phyloP scores from a whole-genome alignment of 1,140 invertebrate species.

The Cyclargus thomasi region DNA sequence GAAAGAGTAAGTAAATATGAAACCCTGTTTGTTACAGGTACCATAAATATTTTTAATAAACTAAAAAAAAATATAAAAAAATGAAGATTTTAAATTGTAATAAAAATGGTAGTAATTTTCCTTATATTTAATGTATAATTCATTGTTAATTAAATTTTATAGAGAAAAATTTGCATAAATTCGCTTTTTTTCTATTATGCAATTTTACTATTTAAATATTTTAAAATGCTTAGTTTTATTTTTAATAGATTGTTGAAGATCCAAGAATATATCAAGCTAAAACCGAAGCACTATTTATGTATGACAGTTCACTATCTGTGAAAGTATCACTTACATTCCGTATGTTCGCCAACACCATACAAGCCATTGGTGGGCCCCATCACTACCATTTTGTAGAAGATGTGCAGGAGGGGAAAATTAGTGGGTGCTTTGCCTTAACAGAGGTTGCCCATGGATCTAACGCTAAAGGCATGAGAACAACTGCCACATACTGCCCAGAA shows the following conservation, averaged over 20 bases:
- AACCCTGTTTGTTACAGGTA: neutral
- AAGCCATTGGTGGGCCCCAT: slow-evolving; percentile 75
- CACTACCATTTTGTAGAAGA: slow-evolving; percentile 78
- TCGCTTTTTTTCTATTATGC: too few relatives aligned
- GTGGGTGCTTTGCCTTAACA: slow-evolving; percentile 89
- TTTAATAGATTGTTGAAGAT: slow-evolving; percentile 54
- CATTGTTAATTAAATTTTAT: too few relatives aligned
- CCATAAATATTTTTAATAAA: too few relatives aligned
- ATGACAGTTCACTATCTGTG: slow-evolving; percentile 81
- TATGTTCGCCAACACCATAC: slow-evolving; percentile 76
- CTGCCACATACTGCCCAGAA: slow-evolving; percentile 84
- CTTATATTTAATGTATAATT: too few relatives aligned
- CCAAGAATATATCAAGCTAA: slow-evolving; percentile 68
- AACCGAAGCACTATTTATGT: slow-evolving; percentile 79
- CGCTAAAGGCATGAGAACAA: slow-evolving; percentile 87
- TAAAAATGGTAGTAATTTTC: too few relatives aligned
- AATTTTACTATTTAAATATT: neutral
- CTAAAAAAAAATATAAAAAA: neutral
- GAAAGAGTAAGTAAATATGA: slow-evolving; percentile 66
- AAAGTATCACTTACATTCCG: slow-evolving; percentile 78
- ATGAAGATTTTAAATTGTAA: too few relatives aligned
- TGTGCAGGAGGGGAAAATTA: slow-evolving; percentile 74
- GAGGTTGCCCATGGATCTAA: slow-evolving; percentile 93
- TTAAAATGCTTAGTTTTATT: neutral
- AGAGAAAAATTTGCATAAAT: too few relatives aligned